These are phyloP conservation scores for Zaprionus gabonicus DNA, from an alignment of 1,140 invertebrate species.

Conservation along the genomic window DNA sequence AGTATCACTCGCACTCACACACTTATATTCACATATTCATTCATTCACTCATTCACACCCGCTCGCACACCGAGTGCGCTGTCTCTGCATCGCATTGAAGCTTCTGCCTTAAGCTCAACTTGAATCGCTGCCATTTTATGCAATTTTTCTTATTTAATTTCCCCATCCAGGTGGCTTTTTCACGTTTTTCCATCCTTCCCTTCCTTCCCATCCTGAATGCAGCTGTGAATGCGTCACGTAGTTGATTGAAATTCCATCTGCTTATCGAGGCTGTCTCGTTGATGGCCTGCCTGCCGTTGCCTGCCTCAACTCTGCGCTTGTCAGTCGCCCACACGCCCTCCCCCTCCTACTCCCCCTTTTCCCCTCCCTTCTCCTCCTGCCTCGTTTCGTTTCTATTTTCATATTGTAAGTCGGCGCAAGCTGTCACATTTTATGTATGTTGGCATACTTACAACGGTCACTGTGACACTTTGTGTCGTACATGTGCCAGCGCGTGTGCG, in stretches of 20 bases:
- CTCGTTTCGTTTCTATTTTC: slow-evolving; percentile 29
- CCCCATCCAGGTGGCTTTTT: slow-evolving; percentile 25
- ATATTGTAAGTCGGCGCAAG: slow-evolving; percentile 21
- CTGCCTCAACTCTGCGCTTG: slow-evolving; percentile 40
- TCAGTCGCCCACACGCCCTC: not conserved
- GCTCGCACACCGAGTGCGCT: slow-evolving; percentile 1
- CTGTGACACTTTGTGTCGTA: slow-evolving; percentile 22
- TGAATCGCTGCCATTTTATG: slow-evolving; percentile 35
- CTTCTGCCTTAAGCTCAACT: slow-evolving; percentile 17
- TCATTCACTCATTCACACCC: slow-evolving; percentile 9
- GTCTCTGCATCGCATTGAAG: slow-evolving; percentile 10
- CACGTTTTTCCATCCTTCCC: slow-evolving; percentile 9
- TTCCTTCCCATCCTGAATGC: not conserved
- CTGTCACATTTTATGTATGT: slow-evolving; percentile 36
- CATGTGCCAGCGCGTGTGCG: not conserved
- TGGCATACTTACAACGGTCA: slow-evolving; percentile 28
- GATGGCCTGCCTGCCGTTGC: slow-evolving; percentile 8
- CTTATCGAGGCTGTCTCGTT: slow-evolving; percentile 52
- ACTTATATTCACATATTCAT: slow-evolving; percentile 5
- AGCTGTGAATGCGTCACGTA: slow-evolving; percentile 56
- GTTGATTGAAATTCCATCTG: slow-evolving; percentile 73
- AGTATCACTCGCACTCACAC: slow-evolving; percentile 31
- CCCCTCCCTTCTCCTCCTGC: not conserved
- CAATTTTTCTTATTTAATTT: slow-evolving; percentile 36
- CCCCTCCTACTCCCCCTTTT: too few relatives aligned